phyloP scores from a whole-genome alignment of 2,113 vertebrate genomes.

The Cinclus mexicanus region DNA sequence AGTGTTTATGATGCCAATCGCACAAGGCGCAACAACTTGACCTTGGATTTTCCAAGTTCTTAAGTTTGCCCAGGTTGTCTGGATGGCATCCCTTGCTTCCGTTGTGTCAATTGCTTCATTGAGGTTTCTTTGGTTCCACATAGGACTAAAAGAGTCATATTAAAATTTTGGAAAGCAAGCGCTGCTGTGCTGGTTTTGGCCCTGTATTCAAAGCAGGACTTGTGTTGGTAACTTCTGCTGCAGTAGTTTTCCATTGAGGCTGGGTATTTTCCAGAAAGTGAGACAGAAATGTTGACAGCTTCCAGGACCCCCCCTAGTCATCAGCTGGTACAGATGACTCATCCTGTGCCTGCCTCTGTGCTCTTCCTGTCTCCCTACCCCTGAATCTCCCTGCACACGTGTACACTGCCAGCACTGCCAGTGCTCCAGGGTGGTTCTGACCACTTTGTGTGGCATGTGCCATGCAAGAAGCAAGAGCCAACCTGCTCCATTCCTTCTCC shows the following conservation, averaged over 20 bases:
- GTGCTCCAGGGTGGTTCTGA: neutral
- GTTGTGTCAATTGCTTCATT: neutral
- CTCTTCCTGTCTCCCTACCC: neutral
- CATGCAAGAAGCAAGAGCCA: neutral
- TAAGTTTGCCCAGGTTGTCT: neutral
- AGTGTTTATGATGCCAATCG: neutral
- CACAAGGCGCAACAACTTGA: neutral
- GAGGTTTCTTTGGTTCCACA: neutral
- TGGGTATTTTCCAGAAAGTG: slow-evolving; percentile 51
- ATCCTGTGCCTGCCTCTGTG: neutral
- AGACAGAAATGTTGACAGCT: neutral
- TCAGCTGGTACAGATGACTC: slow-evolving; percentile 16
- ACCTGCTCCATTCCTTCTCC: neutral
- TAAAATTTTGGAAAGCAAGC: neutral
- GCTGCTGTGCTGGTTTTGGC: slow-evolving; percentile 27
- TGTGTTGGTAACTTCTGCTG: neutral
- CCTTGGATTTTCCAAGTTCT: neutral
- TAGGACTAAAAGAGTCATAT: neutral
- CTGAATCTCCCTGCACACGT: neutral
- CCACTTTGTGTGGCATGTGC: neutral
- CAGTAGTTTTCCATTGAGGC: slow-evolving; percentile 40
- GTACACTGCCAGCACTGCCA: fast-evolving
- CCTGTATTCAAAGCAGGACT: neutral
- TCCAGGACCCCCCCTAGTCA: neutral
- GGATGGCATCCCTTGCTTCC: neutral